phyloP scores from a whole-genome alignment of 2,113 vertebrate species.

The Petrocephalus zakoni region DNA sequence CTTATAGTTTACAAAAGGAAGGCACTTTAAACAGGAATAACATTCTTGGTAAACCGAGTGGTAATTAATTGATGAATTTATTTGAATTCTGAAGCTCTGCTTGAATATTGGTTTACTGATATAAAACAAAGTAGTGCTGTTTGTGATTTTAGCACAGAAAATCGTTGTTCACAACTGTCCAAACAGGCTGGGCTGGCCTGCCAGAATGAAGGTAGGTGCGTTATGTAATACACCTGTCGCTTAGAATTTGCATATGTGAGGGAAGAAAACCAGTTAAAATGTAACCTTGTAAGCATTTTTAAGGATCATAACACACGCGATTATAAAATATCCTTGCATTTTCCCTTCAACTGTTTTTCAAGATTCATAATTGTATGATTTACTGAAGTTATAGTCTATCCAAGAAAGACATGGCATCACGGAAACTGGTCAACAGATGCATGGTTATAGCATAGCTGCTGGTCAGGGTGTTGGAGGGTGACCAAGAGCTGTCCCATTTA shows the following conservation, averaged over 20 bases:
- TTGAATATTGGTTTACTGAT: neutral
- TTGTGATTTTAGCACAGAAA: neutral
- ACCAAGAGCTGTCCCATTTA: neutral
- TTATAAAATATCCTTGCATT: neutral
- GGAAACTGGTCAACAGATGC: neutral
- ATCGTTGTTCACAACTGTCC: neutral
- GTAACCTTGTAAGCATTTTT: neutral
- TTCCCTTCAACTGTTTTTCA: neutral
- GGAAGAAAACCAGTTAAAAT: neutral
- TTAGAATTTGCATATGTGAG: neutral
- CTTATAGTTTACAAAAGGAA: neutral
- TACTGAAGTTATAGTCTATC: neutral
- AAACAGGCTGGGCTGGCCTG: neutral
- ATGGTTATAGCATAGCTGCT: neutral
- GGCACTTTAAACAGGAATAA: neutral
- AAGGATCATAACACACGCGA: neutral
- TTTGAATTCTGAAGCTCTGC: neutral
- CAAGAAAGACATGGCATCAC: neutral
- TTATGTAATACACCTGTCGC: neutral
- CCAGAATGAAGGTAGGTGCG: neutral
- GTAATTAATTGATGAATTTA: neutral
- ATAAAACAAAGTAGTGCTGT: neutral
- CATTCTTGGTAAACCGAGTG: neutral
- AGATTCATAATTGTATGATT: neutral
- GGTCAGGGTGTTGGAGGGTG: neutral